phyloP scores from a whole-genome alignment of 64 coral and sea anemone genomes.

The Orbicella faveolata region DNA sequence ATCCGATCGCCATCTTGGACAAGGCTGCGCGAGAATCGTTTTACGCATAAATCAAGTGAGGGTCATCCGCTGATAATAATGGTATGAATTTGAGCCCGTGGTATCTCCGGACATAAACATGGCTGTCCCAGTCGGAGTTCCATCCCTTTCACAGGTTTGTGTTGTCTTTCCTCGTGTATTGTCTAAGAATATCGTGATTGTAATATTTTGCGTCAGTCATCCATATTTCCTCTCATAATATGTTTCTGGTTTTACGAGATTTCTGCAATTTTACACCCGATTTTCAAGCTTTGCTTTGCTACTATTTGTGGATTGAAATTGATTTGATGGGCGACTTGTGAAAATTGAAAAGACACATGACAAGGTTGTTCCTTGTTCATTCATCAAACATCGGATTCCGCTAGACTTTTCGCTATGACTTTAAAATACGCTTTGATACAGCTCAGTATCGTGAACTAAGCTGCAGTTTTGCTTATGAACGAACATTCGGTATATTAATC shows the following conservation, averaged over 20 bases:
- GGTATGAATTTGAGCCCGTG: slow-evolving; percentile 18
- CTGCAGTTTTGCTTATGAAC: too few relatives aligned
- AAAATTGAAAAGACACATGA: too few relatives aligned
- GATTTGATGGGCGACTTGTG: too few relatives aligned
- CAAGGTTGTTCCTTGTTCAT: too few relatives aligned
- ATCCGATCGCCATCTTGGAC: slow-evolving; percentile 80
- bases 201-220: background rate
- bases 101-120: slow-evolving; percentile 60
- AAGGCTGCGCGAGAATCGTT: background rate
- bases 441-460: too few relatives aligned
- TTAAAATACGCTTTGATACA: too few relatives aligned
- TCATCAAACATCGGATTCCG: too few relatives aligned
- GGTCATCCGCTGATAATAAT: background rate
- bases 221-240: background rate
- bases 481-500: too few relatives aligned
- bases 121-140: slow-evolving; percentile 38
- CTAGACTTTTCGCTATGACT: too few relatives aligned
- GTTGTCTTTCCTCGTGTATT: background rate
- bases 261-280: background rate
- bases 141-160: slow-evolving; percentile 54
- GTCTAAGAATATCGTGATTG: background rate
- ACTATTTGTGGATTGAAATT: background rate
- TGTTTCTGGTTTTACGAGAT: background rate
- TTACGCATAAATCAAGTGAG: slow-evolving; percentile 22
- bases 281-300: background rate